These are phyloP conservation scores for Ceratina calcarata DNA, from an alignment of 1,140 invertebrate species.

Conservation along the genomic window DNA sequence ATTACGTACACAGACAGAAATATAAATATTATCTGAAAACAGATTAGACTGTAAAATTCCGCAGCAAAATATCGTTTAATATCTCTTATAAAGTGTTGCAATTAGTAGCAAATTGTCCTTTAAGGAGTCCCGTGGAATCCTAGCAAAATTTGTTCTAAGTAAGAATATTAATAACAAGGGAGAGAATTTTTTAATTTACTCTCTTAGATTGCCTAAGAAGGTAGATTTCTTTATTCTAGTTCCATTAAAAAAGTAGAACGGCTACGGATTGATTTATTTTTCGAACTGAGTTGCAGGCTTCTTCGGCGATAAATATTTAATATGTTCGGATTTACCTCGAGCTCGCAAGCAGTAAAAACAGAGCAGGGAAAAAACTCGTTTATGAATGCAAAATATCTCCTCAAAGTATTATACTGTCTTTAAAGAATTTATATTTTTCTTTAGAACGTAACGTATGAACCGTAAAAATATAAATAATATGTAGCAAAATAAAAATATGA, in stretches of 20 bases:
- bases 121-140: no score
- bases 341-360: conserved; percentile 7
- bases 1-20: no score
- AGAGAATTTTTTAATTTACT: neutral
- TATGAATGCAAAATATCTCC: conserved; percentile 21
- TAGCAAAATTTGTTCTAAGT: no score
- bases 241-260: no score
- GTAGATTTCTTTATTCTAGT: neutral
- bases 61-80: no score
- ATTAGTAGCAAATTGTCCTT: no score
- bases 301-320: conserved; percentile 12
- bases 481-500: neutral
- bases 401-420: conserved; percentile 10
- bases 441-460: neutral
- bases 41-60: no score
- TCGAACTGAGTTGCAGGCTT: neutral
- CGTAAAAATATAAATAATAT: no score
- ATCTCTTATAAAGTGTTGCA: no score
- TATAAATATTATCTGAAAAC: no score
- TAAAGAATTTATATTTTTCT: conserved; percentile 23
- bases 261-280: conserved; percentile 1
- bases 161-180: neutral
- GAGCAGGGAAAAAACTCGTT: conserved; percentile 1
- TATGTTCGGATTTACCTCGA: neutral
- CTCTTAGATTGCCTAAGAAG: neutral